Conservation (phyloP, 2,888 invertebrate genomes). For the Diaphora mendica region DNA sequence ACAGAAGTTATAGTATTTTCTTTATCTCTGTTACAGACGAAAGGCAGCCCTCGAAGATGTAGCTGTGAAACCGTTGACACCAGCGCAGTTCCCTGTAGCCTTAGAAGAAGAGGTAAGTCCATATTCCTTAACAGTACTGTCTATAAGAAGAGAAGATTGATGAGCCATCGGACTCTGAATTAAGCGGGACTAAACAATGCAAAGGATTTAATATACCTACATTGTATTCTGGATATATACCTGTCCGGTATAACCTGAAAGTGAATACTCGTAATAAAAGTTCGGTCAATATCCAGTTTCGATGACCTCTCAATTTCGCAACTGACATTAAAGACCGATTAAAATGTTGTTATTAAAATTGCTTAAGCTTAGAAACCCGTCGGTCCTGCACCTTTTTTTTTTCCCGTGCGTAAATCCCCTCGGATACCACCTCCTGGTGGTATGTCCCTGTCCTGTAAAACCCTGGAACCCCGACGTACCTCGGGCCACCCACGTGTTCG, state of each 20-base stretch:
- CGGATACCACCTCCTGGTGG: no score
- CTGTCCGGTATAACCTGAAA: background rate
- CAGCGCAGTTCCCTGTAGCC: constrained; percentile 92
- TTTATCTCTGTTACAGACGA: constrained; percentile 84
- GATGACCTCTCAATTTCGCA: no score
- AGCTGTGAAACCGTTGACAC: constrained; percentile 94
- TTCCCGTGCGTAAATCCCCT: no score
- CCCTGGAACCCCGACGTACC: no score
- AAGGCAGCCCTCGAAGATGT: constrained; percentile 91
- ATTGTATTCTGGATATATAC: background rate
- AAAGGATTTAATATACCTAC: background rate
- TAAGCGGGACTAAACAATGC: background rate
- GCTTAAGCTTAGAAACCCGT: no score
- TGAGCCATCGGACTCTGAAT: background rate
- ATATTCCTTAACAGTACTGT: background rate
- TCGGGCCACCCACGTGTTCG: no score
- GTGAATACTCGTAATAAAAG: no score
- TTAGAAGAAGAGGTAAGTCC: constrained; percentile 92
- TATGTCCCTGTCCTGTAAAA: no score
- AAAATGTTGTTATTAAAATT: no score
- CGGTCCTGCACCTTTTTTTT: no score
- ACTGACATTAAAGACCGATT: no score
- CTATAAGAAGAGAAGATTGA: background rate
- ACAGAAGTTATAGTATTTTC: background rate
- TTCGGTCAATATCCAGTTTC: no score